A percentile compares a stretch with the other conserved stretches of the same genome.
phyloP scores from a whole-genome alignment of 2,113 vertebrate species.

The Caracal caracal region DNA sequence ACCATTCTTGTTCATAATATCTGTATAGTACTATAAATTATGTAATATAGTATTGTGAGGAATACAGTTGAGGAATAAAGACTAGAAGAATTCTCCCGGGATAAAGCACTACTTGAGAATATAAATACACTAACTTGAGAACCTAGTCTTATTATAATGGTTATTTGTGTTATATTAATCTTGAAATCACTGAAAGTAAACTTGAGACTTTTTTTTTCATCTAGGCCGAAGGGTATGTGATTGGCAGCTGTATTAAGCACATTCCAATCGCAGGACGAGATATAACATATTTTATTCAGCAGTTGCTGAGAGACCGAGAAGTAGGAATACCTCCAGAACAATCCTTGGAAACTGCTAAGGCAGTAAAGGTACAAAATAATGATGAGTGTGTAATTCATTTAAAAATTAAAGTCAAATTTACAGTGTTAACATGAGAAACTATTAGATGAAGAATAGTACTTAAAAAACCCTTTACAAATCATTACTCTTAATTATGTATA shows the following conservation, averaged over 20 bases:
- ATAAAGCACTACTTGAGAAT: constrained; percentile 10
- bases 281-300: constrained; percentile 99
- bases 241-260: constrained; percentile 99
- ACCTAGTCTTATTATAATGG: not conserved
- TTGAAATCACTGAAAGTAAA: constrained; percentile 32
- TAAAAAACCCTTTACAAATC: not conserved
- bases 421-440: not conserved
- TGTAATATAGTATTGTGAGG: not conserved
- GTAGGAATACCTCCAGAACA: constrained; percentile 99
- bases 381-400: not conserved
- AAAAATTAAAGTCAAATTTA: not conserved
- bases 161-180: constrained; percentile 12
- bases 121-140: not conserved
- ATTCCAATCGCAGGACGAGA: constrained; percentile 98
- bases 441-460: not conserved
- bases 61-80: not conserved
- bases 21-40: not conserved
- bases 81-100: not conserved
- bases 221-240: constrained; percentile 98
- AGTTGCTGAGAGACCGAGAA: constrained; percentile 96
- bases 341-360: constrained; percentile 98
- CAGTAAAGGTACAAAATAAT: constrained; percentile 92
- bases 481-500: not conserved
- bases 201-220: not conserved
- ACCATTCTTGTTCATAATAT: not conserved